Base-by-base conservation (phyloP, 2,888 invertebrate species). In the Dendrolimus houi region DNA sequence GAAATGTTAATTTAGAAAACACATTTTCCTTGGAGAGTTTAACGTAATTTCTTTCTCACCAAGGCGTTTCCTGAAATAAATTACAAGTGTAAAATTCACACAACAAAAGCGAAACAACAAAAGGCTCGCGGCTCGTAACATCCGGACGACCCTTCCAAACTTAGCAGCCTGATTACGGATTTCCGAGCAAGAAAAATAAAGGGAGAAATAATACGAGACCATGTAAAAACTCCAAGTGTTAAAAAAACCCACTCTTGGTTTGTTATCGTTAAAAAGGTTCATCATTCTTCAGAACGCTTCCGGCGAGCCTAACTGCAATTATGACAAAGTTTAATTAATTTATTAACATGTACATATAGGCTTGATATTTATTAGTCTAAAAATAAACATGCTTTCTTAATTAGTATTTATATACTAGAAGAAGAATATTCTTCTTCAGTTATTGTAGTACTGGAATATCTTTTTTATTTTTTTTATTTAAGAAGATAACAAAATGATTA, bases 61-160 rank as follows among this genome's bases (percentile, higher is more conserved):
- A 80, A 85, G 85, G 86, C 84, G 80, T 86, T 88, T 88, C 88
- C 88, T 87, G 87, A 87, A 89, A 90, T 89, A 89, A 90, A 90
- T 90, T 88, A 90, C 89, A 87, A 89, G 89, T 90, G 90, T 89
- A 89, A 89, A 90, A 90, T 89, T 88, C 87, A 85, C 85, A 89
- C 87, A 90, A 90, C 87, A 89, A 89, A 87, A 88, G 87, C 79
- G 79, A 77, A 85, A 83, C 86, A 89, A 89, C 87, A 90, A 90
- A 89, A 90, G 89, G 85, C 87, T 84, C 83, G 87, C 83, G 85
- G 88, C 85, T 81, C 85, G 78, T 80, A 87, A 88, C 89, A 87
- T 89, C 90, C 89, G 90, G 87, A 77, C 79, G 87, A 86, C 87
- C 89, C 86, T 87, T 85, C 88, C 86, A 85, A 90, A 90, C 90